Evolutionary conservation across 2,888 invertebrate genomes (phyloP).

Genomic region (Latrodectus elegans): DNA sequence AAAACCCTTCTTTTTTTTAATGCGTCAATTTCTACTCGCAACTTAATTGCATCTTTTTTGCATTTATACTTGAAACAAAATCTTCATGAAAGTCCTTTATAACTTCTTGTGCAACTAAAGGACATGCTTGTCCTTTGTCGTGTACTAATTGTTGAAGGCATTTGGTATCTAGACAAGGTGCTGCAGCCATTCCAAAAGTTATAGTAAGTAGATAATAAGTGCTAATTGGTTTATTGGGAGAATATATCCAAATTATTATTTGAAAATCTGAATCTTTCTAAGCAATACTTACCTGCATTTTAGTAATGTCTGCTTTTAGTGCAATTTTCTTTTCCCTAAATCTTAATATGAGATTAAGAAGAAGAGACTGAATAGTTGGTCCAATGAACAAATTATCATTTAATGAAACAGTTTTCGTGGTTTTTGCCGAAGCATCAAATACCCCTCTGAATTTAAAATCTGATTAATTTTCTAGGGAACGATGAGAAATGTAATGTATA

Average conservation of each 20-base stretch:
- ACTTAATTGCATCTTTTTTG: too few relatives aligned
- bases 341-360: too few relatives aligned
- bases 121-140: not conserved
- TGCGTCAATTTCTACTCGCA: not conserved
- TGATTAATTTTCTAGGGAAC: not conserved
- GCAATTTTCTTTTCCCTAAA: too few relatives aligned
- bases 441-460: not conserved
- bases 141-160: not conserved
- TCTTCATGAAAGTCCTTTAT: not conserved
- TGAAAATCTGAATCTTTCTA: too few relatives aligned
- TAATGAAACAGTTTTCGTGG: not conserved
- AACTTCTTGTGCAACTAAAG: not conserved
- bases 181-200: too few relatives aligned
- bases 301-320: too few relatives aligned
- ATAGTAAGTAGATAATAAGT: too few relatives aligned
- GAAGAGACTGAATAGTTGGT: too few relatives aligned
- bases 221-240: too few relatives aligned
- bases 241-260: too few relatives aligned
- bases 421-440: not conserved
- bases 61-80: too few relatives aligned
- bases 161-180: not conserved
- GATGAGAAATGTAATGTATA: not conserved
- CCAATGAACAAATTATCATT: not conserved
- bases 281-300: too few relatives aligned
- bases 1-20: not conserved